phyloP scores from a whole-genome alignment of 2,113 vertebrate species.

The Eublepharis macularius region DNA sequence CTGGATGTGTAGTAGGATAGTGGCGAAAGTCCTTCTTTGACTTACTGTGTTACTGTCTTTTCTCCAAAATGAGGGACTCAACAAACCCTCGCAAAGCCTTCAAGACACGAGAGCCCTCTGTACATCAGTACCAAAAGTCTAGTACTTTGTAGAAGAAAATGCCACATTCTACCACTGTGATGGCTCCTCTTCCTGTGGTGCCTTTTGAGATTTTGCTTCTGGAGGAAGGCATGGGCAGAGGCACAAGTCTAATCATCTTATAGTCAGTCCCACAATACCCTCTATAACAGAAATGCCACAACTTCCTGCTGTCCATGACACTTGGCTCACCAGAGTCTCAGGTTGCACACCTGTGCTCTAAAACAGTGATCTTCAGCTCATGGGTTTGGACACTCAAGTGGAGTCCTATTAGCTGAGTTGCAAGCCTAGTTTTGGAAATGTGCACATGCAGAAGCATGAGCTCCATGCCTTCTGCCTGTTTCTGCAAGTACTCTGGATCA shows the following conservation, averaged over 20 bases:
- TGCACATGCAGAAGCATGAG: no score
- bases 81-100: neutral
- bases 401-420: no score
- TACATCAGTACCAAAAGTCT: neutral
- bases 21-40: slow-evolving; percentile 15
- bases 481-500: no score
- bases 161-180: neutral
- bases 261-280: neutral
- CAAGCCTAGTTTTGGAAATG: no score
- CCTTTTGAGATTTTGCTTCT: neutral
- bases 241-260: neutral
- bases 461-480: no score
- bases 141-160: neutral
- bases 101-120: neutral
- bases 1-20: neutral
- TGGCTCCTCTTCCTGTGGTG: no score
- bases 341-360: no score
- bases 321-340: neutral
- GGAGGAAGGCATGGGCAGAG: neutral
- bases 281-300: neutral
- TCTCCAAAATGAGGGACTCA: neutral
- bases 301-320: neutral
- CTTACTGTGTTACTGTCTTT: neutral
- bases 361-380: no score
- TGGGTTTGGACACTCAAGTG: no score